A percentile compares a stretch with the other conserved stretches of the same genome.
phyloP scores from a whole-genome alignment of 2,797 vertebrate species.

The Amblyraja radiata region DNA sequence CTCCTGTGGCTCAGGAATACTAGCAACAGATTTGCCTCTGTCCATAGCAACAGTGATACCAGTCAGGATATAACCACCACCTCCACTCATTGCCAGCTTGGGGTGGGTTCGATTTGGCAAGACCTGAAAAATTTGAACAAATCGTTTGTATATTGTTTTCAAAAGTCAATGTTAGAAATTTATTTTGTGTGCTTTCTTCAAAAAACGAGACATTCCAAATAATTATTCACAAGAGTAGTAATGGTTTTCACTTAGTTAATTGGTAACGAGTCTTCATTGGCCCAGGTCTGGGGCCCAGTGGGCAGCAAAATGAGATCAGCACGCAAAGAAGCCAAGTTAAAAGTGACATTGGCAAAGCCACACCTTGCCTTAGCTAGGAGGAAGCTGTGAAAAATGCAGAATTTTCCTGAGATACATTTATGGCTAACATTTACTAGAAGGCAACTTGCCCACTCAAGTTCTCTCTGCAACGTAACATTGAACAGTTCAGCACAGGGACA shows the following conservation, averaged over 20 bases:
- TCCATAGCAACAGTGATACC: constrained; percentile 74
- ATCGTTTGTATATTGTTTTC: not conserved
- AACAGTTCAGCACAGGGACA: too few relatives aligned
- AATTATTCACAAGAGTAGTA: not conserved
- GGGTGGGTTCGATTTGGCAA: constrained; percentile 92
- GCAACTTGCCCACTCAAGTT: not conserved
- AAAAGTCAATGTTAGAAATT: not conserved
- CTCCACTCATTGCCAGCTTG: constrained; percentile 83
- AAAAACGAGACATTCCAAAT: not conserved
- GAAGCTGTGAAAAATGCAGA: too few relatives aligned
- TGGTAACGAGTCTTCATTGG: not conserved
- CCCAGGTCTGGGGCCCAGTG: too few relatives aligned
- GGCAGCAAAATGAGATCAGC: too few relatives aligned
- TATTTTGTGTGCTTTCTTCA: not conserved
- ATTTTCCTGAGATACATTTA: not conserved
- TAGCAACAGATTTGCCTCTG: constrained; percentile 47
- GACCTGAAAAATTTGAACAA: constrained; percentile 59
- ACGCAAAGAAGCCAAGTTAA: too few relatives aligned
- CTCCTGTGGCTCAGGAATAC: constrained; percentile 45
- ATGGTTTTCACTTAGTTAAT: not conserved
- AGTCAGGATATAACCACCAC: constrained; percentile 84
- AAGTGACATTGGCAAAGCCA: too few relatives aligned
- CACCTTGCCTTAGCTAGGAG: too few relatives aligned
- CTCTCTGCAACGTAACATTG: too few relatives aligned
- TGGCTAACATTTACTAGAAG: not conserved